phyloP scores from a whole-genome alignment of 2,797 vertebrate species.

The Rhinogobio ventralis region DNA sequence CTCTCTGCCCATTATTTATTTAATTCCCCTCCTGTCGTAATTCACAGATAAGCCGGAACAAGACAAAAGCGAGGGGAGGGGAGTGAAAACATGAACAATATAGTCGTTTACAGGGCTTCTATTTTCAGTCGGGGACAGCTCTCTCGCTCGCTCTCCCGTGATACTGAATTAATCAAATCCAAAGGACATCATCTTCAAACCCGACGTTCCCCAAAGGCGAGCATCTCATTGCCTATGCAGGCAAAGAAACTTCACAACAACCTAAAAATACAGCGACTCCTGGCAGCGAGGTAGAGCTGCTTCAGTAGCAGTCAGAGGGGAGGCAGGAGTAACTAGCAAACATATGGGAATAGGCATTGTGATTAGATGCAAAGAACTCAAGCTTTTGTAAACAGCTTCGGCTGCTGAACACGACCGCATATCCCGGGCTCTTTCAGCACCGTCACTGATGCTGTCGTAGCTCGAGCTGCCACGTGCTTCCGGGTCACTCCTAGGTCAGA shows the following conservation, averaged over 20 bases:
- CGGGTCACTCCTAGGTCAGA: conserved; percentile 12
- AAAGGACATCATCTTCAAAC: conserved; percentile 99
- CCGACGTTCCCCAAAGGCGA: conserved; percentile 97
- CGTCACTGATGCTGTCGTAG: neutral
- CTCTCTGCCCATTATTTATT: conserved; percentile 67
- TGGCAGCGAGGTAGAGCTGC: conserved; percentile 87
- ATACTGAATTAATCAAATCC: conserved; percentile 98
- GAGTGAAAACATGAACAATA: conserved; percentile 80
- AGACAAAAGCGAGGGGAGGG: conserved; percentile 69
- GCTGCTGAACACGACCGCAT: conserved; percentile 70
- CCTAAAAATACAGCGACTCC: conserved; percentile 97
- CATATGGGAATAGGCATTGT: conserved; percentile 92
- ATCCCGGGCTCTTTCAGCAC: neutral
- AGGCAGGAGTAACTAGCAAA: conserved; percentile 90
- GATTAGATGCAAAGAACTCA: conserved; percentile 89
- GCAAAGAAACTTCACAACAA: conserved; percentile 92
- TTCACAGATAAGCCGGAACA: conserved; percentile 76
- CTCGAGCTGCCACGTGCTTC: neutral
- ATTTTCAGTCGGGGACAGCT: conserved; percentile 84
- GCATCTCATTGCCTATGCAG: conserved; percentile 96
- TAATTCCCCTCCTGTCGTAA: conserved; percentile 74
- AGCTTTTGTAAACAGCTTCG: conserved; percentile 92
- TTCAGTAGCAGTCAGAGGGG: conserved; percentile 85
- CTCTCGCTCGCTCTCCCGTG: conserved; percentile 63
- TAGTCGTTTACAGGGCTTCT: conserved; percentile 83